Base-by-base conservation (phyloP, 2,797 vertebrate genomes). In the Pipistrellus nathusii region DNA sequence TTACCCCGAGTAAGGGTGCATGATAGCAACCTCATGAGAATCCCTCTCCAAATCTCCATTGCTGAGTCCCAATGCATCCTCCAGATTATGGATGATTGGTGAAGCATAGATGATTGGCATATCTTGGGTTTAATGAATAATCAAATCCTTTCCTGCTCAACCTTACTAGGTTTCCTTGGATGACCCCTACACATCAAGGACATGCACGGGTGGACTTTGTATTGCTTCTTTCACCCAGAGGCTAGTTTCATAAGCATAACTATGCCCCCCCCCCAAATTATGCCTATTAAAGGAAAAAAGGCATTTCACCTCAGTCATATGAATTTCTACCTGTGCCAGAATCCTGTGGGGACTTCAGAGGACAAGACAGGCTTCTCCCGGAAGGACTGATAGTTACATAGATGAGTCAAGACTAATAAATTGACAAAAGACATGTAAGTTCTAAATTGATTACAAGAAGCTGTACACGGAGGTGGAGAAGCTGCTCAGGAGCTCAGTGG, bases 181-280 rank as follows among this genome's bases (percentile, higher is more conserved):
- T 59, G 83, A 78, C 5, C 66, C 10, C 18, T 83, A 46, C 10
- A 38, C 25, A 8, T 11, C 2, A 44, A n/a, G 15, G 64, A 51
- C 32, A 32, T 0, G 4, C 8, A 1, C 0, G 8, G 57, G 23
- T 23, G 20, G 30, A 15, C 46, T 77, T 88, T 9, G 27, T 18
- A 18, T 35, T 30, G 18, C 32, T 78, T 92, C 59, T 92, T 35
- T 73, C 15, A 30, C 32, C 68, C 51, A 27, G 38, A 85, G 48
- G 1, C 18, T 85, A 20, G 2, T 83, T 78, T 64, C 48, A n/a
- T 44, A 66, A 72, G 21, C 5, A 10, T 30, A 53, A 25, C 8
- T 51, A 23, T 48, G 9, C 73, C 13, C 17, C 27, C 73, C 13
- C 17, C 27, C 23, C 66, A 38, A 86, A 73, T 85, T 53, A 59